Percentiles rank a stretch among this genome's conserved stretches.
Evolutionary conservation across 1,140 invertebrate species (phyloP).

Genomic region (Ceratina japonica): DNA sequence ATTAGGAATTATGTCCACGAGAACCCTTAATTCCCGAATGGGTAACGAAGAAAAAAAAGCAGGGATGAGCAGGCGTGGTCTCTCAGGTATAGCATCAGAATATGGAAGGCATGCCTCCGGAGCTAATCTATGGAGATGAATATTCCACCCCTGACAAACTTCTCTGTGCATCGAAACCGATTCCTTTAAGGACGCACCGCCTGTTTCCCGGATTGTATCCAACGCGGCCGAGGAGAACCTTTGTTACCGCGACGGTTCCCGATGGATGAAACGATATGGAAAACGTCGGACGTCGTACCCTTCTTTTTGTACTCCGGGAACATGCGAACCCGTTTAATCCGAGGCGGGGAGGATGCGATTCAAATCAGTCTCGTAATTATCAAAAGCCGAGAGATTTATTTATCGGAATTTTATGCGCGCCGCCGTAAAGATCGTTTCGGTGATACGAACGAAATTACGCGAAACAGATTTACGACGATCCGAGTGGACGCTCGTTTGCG

Average conservation of each 20-base stretch:
- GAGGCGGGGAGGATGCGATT: neutral
- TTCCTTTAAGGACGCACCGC: conserved; percentile 44
- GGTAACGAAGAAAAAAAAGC: conserved; percentile 1
- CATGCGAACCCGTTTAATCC: conserved; percentile 17
- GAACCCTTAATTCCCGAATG: conserved; percentile 14
- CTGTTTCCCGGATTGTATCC: conserved; percentile 34
- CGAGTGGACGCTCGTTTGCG: neutral
- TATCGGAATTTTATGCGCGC: neutral
- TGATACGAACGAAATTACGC: too few relatives aligned
- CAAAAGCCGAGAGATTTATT: neutral
- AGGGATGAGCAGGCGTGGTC: conserved; percentile 52
- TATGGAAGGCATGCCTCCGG: conserved; percentile 21
- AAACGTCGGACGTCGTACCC: conserved; percentile 26
- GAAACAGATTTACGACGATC: neutral
- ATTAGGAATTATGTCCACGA: neutral
- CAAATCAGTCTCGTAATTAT: too few relatives aligned
- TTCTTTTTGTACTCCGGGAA: conserved; percentile 22
- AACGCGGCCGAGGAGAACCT: conserved; percentile 49
- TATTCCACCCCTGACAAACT: conserved; percentile 53
- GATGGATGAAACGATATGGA: conserved; percentile 42
- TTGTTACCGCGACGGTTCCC: conserved; percentile 36
- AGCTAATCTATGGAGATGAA: conserved; percentile 62
- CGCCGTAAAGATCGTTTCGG: too few relatives aligned
- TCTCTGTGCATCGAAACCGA: conserved; percentile 25
- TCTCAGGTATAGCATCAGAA: conserved; percentile 51